phyloP scores from a whole-genome alignment of 1,140 invertebrate genomes.

The Drosophila oshimai region DNA sequence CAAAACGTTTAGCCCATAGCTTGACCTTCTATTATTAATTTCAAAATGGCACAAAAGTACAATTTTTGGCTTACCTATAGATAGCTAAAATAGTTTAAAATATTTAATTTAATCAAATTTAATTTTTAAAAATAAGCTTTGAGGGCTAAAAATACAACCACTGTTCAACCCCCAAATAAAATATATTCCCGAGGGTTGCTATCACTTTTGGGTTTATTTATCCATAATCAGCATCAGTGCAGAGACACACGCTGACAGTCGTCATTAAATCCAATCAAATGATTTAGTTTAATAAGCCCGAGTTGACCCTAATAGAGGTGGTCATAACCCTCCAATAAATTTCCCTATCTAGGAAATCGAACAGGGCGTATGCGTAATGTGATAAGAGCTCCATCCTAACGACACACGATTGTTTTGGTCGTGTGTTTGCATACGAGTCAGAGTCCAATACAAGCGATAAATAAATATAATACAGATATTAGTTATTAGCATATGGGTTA shows the following conservation, averaged over 20 bases:
- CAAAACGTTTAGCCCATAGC: no score
- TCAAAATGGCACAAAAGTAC: no score
- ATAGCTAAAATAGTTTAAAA: no score
- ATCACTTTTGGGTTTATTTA: slow-evolving; percentile 36
- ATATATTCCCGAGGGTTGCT: slow-evolving; percentile 14
- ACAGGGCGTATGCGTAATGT: slow-evolving; percentile 72
- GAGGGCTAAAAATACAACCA: background rate
- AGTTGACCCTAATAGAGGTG: slow-evolving; percentile 58
- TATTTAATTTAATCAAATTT: no score
- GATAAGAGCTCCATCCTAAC: slow-evolving; percentile 69
- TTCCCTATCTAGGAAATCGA: background rate
- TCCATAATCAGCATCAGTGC: slow-evolving; percentile 12
- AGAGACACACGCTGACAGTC: slow-evolving; percentile 23
- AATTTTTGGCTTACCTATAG: no score
- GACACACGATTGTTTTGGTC: slow-evolving; percentile 46
- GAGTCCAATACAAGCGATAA: slow-evolving; percentile 67
- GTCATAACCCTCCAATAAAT: background rate
- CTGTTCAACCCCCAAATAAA: background rate
- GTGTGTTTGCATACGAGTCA: slow-evolving; percentile 58
- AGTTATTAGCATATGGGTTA: slow-evolving; percentile 78
- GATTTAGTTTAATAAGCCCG: slow-evolving; percentile 66
- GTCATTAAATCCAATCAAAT: slow-evolving; percentile 63
- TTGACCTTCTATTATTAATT: no score
- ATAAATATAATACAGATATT: slow-evolving; percentile 79
- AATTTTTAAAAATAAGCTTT: no score